Conservation (phyloP, 2,113 vertebrate genomes). For the Lycocorax pyrrhopterus region DNA sequence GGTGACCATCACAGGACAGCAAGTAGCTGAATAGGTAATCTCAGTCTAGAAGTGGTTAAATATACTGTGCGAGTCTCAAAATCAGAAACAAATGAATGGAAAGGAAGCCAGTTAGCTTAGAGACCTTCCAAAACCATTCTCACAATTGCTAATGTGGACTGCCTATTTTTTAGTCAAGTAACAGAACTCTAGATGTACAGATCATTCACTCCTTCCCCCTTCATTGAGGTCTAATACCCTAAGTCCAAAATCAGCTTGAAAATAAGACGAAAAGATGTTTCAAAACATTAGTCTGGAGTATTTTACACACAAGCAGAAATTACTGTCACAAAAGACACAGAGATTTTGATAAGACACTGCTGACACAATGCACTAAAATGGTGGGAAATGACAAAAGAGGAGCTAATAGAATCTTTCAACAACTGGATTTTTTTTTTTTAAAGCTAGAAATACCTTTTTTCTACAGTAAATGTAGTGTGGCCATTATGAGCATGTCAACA, state of each 20-base stretch:
- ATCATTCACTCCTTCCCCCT: background rate
- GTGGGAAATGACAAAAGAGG: background rate
- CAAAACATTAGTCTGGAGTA: background rate
- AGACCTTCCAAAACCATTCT: background rate
- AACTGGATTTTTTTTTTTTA: background rate
- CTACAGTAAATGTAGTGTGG: background rate
- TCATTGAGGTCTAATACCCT: background rate
- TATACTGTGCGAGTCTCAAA: background rate
- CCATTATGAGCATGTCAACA: background rate
- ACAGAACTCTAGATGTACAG: background rate
- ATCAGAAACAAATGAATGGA: background rate
- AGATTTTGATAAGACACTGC: background rate
- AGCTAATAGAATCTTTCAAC: background rate
- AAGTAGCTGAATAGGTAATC: background rate
- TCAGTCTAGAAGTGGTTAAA: background rate
- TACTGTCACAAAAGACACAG: background rate
- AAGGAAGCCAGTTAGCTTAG: background rate
- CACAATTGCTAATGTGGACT: background rate
- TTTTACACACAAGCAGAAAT: background rate
- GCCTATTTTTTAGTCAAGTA: background rate
- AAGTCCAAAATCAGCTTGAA: background rate
- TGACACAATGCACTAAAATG: background rate
- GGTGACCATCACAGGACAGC: background rate
- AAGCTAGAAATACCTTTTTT: background rate
- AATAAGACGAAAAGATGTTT: background rate